These are phyloP conservation scores for Phragmatobia fuliginosa DNA, from an alignment of 2,888 invertebrate genomes.

Conservation along the genomic window DNA sequence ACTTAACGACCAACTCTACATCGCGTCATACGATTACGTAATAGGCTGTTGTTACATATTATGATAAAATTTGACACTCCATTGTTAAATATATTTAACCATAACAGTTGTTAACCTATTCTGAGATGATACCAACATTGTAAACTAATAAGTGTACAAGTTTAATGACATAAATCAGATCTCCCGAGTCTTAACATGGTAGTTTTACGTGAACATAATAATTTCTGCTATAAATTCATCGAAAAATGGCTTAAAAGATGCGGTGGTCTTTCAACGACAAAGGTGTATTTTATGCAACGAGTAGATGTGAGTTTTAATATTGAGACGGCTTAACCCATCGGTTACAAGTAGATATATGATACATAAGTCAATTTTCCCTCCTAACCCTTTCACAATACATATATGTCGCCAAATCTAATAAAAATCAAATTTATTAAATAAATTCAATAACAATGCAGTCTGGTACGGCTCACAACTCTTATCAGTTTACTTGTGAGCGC, in stretches of 20 bases:
- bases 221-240: not conserved
- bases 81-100: conserved; percentile 1
- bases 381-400: not conserved
- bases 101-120: not conserved
- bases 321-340: not conserved
- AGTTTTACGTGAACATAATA: not conserved
- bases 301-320: too few relatives aligned
- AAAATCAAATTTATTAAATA: not conserved
- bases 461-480: not conserved
- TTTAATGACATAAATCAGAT: not conserved
- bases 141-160: not conserved
- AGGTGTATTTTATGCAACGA: not conserved
- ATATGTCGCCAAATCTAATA: not conserved
- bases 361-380: not conserved
- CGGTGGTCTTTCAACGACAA: not conserved
- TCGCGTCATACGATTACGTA: conserved; percentile 33
- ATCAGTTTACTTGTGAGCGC: not conserved
- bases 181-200: not conserved
- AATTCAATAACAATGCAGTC: not conserved
- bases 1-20: conserved; percentile 28
- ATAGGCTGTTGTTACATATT: conserved; percentile 25
- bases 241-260: not conserved
- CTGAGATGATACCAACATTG: not conserved
- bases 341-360: not conserved
- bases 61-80: conserved; percentile 8